Conservation (phyloP, 2,113 vertebrate genomes). For the Scomber colias region DNA sequence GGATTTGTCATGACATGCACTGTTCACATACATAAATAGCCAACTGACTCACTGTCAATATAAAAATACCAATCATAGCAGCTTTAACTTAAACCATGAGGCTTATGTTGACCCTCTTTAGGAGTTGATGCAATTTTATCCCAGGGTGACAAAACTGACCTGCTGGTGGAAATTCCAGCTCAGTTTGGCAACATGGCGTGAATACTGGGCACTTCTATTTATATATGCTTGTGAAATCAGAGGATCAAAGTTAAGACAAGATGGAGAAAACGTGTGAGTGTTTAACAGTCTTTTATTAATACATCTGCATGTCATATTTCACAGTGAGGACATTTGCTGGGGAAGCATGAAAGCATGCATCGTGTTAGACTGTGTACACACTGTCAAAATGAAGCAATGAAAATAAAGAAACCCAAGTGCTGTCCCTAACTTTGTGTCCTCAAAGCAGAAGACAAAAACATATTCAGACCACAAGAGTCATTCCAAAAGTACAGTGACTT, state of each 20-base stretch:
- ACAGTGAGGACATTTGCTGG: background rate
- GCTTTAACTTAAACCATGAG: background rate
- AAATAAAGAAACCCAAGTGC: background rate
- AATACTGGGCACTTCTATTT: constrained; percentile 1
- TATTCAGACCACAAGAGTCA: background rate
- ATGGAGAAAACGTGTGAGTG: background rate
- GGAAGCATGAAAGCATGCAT: background rate
- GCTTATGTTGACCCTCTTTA: background rate
- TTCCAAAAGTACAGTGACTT: background rate
- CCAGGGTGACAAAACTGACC: background rate
- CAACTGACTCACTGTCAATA: no score
- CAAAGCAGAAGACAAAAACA: background rate
- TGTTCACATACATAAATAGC: no score
- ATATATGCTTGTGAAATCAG: constrained; percentile 32
- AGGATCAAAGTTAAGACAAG: constrained; percentile 25
- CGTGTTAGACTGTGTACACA: background rate
- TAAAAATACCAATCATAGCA: background rate
- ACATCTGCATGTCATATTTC: background rate
- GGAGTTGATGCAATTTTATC: background rate
- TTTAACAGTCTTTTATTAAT: constrained; percentile 13
- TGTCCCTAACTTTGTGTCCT: background rate
- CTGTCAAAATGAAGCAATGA: background rate
- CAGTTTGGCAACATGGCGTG: constrained; percentile 6
- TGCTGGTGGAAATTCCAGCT: constrained; percentile 2
- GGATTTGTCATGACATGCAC: no score